A percentile compares a stretch with the other conserved stretches of the same genome.
Evolutionary conservation across 2,888 invertebrate species (phyloP).

Genomic region (Phyllotreta striolata): DNA sequence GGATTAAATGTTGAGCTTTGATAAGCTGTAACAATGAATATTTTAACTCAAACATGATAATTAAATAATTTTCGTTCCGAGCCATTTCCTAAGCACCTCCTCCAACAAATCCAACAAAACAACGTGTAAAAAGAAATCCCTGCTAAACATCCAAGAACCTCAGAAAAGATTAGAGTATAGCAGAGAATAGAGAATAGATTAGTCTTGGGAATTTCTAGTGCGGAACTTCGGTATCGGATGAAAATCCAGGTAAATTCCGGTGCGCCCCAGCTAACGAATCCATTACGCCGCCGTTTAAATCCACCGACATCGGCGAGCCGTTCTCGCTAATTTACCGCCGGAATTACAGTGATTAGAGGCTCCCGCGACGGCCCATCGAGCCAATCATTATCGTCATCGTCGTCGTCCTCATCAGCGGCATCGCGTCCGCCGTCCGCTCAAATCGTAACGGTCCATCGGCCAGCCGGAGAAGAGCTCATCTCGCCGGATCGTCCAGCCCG

Average conservation of each 20-base stretch:
- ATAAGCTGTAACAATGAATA: no score
- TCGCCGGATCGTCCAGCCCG: slow-evolving; percentile 1
- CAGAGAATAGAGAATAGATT: no score
- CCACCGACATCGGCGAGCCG: slow-evolving; percentile 15
- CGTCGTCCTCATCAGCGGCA: slow-evolving; percentile 12
- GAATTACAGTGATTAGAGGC: slow-evolving; percentile 21
- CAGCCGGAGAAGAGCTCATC: slow-evolving; percentile 15
- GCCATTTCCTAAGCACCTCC: no score
- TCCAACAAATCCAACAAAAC: no score
- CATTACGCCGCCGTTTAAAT: not conserved
- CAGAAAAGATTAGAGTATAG: no score
- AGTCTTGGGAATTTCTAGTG: no score
- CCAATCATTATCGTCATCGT: slow-evolving; percentile 13
- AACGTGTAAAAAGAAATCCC: no score
- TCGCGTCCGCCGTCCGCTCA: not conserved
- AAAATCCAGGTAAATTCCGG: not conserved
- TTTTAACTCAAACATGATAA: no score
- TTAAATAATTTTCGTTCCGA: no score
- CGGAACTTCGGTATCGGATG: no score
- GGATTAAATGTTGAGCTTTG: no score
- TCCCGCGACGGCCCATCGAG: slow-evolving; percentile 18
- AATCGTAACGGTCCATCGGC: slow-evolving; percentile 13
- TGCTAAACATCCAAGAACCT: no score
- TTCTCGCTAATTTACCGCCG: slow-evolving; percentile 3
- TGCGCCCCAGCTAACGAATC: slow-evolving; percentile 9